A percentile compares a stretch with the other conserved stretches of the same genome.
Conservation (phyloP, 2,113 vertebrate species). For the Pseudopipra pipra region DNA sequence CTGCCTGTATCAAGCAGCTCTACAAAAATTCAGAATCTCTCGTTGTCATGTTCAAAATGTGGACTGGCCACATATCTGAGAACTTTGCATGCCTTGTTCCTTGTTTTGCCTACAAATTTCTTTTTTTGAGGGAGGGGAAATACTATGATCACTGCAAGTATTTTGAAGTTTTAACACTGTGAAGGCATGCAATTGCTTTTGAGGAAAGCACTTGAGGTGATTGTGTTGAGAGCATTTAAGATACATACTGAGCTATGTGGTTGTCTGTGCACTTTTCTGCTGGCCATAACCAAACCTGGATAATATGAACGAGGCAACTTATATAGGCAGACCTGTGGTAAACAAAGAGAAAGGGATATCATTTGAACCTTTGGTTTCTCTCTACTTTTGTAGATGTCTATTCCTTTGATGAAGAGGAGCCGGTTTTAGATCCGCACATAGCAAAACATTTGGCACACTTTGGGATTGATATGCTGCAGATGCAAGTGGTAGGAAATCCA, state of each 20-base stretch:
- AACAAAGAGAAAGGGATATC: background rate
- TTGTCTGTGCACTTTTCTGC: background rate
- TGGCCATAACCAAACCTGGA: background rate
- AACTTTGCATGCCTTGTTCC: background rate
- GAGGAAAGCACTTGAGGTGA: background rate
- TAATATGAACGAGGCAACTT: background rate
- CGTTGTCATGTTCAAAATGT: background rate
- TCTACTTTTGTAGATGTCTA: constrained; percentile 86
- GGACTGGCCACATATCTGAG: background rate
- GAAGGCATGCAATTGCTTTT: background rate
- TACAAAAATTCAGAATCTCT: background rate
- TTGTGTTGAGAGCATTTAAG: background rate
- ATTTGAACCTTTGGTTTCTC: background rate
- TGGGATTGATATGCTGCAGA: constrained; percentile 97
- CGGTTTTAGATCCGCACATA: constrained; percentile 92
- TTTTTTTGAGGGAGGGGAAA: rapidly evolving
- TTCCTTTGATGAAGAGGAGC: constrained; percentile 97
- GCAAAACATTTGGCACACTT: constrained; percentile 95
- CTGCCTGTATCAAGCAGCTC: background rate
- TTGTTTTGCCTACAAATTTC: background rate
- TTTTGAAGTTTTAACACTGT: background rate
- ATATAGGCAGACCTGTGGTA: background rate
- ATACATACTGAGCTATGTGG: background rate
- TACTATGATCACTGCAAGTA: background rate
- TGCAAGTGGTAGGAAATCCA: constrained; percentile 83